phyloP scores from a whole-genome alignment of 2,113 vertebrate genomes.

The Mungos mungo region DNA sequence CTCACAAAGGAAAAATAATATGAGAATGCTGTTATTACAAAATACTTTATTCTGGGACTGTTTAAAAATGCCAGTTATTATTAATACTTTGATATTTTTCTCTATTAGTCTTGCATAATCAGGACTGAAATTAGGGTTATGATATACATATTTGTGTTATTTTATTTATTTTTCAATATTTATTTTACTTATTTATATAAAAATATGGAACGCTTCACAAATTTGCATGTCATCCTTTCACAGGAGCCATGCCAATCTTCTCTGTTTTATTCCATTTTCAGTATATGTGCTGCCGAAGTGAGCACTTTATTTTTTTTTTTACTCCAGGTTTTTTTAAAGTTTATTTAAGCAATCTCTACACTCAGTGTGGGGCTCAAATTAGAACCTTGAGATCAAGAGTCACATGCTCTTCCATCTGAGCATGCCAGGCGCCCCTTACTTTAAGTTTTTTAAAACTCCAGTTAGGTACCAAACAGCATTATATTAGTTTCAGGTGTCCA shows the following conservation, averaged over 20 bases:
- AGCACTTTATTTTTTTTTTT: too few species aligned
- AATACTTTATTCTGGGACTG: background rate
- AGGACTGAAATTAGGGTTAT: slow-evolving; percentile 3
- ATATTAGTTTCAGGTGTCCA: background rate
- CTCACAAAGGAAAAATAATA: background rate
- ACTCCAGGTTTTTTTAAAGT: background rate
- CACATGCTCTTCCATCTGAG: background rate
- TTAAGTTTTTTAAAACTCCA: background rate
- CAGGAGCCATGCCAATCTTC: too few species aligned
- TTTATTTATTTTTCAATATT: background rate
- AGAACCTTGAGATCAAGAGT: background rate
- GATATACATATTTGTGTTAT: background rate
- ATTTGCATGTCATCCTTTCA: too few species aligned
- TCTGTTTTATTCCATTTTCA: too few species aligned
- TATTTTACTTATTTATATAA: background rate
- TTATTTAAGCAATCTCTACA: background rate
- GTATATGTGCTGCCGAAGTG: too few species aligned
- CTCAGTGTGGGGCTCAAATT: background rate
- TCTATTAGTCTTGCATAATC: slow-evolving; percentile 26
- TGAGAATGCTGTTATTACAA: background rate
- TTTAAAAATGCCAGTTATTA: slow-evolving; percentile 36
- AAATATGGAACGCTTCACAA: too few species aligned
- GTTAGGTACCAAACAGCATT: background rate
- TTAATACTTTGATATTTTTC: background rate
- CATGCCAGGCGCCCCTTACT: background rate